Conservation (phyloP, 2,797 vertebrate species). For the Carcharodon carcharias region DNA sequence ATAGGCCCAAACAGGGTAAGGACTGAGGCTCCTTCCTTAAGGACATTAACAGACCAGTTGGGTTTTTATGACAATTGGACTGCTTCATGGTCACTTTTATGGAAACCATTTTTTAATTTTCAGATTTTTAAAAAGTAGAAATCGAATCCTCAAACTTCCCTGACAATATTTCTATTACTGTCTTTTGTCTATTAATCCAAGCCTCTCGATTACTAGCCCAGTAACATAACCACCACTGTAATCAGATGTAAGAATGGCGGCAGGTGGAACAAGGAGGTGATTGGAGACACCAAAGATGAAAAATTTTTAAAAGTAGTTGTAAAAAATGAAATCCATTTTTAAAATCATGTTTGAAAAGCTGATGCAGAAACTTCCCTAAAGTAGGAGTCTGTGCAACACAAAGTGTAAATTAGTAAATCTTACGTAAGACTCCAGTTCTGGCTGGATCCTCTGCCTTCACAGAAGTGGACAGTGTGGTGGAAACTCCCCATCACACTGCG, state of each 20-base stretch:
- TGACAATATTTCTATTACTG: neutral
- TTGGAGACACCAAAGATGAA: too few relatives aligned
- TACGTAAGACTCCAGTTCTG: neutral
- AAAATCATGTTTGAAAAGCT: neutral
- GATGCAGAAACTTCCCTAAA: neutral
- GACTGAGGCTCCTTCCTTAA: neutral
- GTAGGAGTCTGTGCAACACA: neutral
- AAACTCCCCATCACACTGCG: slow-evolving; percentile 31
- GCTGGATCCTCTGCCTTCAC: neutral
- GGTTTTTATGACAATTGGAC: neutral
- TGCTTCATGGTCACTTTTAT: neutral
- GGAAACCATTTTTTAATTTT: neutral
- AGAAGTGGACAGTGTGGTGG: neutral
- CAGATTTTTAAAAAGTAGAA: neutral
- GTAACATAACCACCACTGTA: too few relatives aligned
- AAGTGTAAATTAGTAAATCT: neutral
- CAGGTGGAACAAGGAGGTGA: too few relatives aligned
- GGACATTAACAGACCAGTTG: neutral
- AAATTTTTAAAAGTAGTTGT: neutral
- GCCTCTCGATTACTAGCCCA: too few relatives aligned
- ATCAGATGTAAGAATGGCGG: too few relatives aligned
- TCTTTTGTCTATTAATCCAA: neutral
- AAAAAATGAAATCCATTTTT: neutral
- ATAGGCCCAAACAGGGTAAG: neutral
- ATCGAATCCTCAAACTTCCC: neutral